Percentiles rank a stretch among this genome's conserved stretches.
Evolutionary conservation across 2,797 vertebrate genomes (phyloP).

Genomic region (Monodelphis domestica): DNA sequence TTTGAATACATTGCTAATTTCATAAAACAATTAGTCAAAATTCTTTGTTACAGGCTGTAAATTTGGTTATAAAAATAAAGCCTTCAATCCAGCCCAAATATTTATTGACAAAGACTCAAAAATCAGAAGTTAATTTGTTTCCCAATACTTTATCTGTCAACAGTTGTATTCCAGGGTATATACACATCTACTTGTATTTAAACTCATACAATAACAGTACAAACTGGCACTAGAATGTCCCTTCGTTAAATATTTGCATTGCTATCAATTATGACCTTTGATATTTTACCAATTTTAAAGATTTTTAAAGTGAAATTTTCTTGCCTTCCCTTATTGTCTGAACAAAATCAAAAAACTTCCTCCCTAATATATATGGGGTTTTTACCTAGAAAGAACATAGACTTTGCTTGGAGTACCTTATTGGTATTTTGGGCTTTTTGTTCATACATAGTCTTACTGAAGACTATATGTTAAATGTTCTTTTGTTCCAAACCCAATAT

Average conservation of each 20-base stretch:
- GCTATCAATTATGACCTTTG: not conserved
- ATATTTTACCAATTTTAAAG: constrained; percentile 1
- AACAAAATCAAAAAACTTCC: not conserved
- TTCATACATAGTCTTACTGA: not conserved
- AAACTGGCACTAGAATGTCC: not conserved
- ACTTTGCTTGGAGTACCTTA: not conserved
- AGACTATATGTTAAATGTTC: not conserved
- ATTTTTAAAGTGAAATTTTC: constrained; percentile 28
- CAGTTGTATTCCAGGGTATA: not conserved
- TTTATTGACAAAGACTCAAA: constrained; percentile 38
- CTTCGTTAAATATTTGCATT: not conserved
- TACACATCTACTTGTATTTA: not conserved
- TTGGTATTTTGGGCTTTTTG: not conserved
- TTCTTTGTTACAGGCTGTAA: constrained; percentile 51
- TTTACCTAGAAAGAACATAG: not conserved
- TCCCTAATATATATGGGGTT: not conserved
- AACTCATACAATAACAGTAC: not conserved
- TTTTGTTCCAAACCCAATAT: not conserved
- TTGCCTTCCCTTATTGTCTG: constrained; percentile 15
- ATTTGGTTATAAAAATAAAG: constrained; percentile 39
- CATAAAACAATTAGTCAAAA: not conserved
- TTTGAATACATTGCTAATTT: constrained; percentile 38
- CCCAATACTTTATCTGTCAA: not conserved
- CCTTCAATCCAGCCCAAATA: constrained; percentile 42
- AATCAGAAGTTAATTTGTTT: constrained; percentile 26